Evolutionary conservation across 2,113 vertebrate genomes (phyloP).

Genomic region (Indicator indicator): DNA sequence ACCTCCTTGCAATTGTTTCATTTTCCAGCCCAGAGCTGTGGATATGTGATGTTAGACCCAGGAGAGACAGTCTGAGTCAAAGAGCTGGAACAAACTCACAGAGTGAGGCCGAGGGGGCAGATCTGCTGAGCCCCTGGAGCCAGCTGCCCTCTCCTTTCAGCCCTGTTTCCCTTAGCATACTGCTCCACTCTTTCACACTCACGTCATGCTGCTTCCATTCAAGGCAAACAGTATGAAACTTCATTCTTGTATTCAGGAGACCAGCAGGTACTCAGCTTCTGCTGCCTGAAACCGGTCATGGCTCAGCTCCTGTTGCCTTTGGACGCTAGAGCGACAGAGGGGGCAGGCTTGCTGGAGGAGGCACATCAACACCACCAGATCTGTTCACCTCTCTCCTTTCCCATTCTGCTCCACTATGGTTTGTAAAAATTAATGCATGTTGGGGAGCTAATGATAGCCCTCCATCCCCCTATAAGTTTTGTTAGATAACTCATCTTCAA

Average conservation of each 20-base stretch:
- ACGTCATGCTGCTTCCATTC: slow-evolving; percentile 44
- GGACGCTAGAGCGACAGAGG: background rate
- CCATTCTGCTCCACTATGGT: background rate
- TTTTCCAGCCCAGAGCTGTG: background rate
- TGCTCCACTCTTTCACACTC: slow-evolving; percentile 16
- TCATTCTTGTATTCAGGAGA: slow-evolving; percentile 26
- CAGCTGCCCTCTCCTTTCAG: slow-evolving; percentile 19
- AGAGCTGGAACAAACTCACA: background rate
- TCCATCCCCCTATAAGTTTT: background rate
- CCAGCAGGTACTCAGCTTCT: slow-evolving; percentile 14
- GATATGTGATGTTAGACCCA: background rate
- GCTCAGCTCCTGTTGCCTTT: slow-evolving; percentile 15
- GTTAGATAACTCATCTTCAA: background rate
- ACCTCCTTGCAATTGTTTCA: background rate
- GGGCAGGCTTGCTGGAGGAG: background rate
- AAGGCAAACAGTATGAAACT: slow-evolving; percentile 39
- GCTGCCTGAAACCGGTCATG: background rate
- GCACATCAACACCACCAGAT: background rate
- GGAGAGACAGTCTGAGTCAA: accelerated
- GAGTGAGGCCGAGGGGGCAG: background rate
- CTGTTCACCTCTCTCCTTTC: background rate
- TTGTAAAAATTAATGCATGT: background rate
- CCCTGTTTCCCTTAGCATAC: background rate
- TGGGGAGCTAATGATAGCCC: background rate
- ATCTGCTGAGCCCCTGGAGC: background rate